Conservation (phyloP, 2,797 vertebrate species). For the Clarias laeviceps region DNA sequence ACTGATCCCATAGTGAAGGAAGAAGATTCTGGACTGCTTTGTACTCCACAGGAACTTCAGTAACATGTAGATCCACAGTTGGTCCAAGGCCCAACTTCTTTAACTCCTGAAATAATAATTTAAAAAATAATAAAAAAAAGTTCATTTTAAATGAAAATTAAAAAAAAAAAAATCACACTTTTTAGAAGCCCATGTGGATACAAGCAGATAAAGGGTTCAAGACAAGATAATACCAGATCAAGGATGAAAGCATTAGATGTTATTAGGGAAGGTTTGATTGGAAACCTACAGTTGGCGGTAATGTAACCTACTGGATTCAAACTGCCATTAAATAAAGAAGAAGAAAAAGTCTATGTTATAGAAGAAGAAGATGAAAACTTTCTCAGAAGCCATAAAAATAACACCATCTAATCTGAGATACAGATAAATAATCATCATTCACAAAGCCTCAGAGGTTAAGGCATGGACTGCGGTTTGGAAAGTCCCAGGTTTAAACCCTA, state of each 20-base stretch:
- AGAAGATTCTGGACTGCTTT: slow-evolving; percentile 85
- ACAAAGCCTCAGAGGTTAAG: neutral
- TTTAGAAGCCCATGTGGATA: no score
- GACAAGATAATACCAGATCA: no score
- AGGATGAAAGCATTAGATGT: no score
- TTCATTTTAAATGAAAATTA: neutral
- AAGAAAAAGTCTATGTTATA: neutral
- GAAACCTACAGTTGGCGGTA: no score
- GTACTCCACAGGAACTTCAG: slow-evolving; percentile 93
- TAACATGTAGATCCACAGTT: slow-evolving; percentile 83
- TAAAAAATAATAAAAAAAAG: neutral
- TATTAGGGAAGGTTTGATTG: no score
- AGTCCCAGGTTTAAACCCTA: no score
- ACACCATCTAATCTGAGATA: neutral
- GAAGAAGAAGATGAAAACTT: neutral
- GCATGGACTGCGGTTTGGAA: no score
- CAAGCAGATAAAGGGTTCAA: neutral
- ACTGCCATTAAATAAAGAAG: no score
- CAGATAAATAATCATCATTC: neutral
- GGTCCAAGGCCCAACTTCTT: slow-evolving; percentile 84
- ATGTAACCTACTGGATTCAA: no score
- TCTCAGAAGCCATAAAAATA: neutral
- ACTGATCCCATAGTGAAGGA: slow-evolving; percentile 86
- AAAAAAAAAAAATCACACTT: neutral
- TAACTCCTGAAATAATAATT: slow-evolving; percentile 84